Conservation (phyloP, 2,797 vertebrate species). For the Phrynocephalus forsythii region DNA sequence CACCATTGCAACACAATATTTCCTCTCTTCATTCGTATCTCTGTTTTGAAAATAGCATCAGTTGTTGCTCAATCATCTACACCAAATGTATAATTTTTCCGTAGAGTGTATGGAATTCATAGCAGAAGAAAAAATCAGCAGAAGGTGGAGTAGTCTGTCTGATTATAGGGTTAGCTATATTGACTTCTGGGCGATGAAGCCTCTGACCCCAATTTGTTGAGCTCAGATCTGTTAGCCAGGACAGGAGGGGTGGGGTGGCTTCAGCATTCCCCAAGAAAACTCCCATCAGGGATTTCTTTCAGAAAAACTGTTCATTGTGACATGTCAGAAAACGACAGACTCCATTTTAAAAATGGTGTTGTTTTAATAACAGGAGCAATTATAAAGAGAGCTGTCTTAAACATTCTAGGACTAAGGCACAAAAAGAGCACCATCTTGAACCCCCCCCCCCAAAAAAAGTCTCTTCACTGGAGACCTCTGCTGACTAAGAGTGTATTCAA, state of each 20-base stretch:
- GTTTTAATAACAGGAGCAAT: too few species aligned
- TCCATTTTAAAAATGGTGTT: too few species aligned
- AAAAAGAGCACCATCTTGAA: too few species aligned
- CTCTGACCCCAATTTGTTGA: background rate
- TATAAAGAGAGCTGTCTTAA: too few species aligned
- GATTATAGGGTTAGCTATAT: background rate
- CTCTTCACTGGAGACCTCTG: too few species aligned
- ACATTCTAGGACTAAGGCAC: too few species aligned
- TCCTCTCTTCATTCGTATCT: background rate
- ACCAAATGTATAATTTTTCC: accelerated
- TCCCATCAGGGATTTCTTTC: too few species aligned
- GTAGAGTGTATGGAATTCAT: background rate
- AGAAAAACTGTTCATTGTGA: too few species aligned
- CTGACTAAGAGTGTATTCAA: too few species aligned
- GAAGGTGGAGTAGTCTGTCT: background rate
- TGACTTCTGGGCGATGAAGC: background rate
- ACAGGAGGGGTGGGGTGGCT: background rate
- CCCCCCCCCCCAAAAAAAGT: too few species aligned
- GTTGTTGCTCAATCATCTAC: accelerated
- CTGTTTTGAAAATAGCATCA: accelerated
- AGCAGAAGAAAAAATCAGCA: background rate
- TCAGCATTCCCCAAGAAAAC: too few species aligned
- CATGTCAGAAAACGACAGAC: too few species aligned
- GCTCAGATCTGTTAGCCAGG: background rate
- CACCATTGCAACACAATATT: background rate